These are phyloP conservation scores for Channallabes apus DNA, from an alignment of 2,797 vertebrate species.

Conservation along the genomic window DNA sequence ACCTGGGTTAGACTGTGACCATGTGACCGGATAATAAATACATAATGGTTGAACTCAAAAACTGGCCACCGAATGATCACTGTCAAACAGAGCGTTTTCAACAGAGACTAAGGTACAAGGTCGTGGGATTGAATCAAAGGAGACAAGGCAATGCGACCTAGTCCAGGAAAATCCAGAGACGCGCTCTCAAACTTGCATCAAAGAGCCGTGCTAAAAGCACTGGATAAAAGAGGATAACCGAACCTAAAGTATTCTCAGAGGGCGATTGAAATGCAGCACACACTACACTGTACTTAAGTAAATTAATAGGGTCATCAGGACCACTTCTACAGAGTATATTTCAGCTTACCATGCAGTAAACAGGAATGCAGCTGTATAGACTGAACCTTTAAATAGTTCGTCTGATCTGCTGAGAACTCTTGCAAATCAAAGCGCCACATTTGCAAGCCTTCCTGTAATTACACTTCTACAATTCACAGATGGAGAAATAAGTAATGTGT, in stretches of 20 bases:
- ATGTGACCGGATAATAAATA: slow-evolving; percentile 50
- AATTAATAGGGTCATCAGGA: slow-evolving; percentile 17
- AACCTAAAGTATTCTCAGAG: slow-evolving; percentile 23
- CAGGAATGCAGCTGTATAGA: slow-evolving; percentile 40
- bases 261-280: not conserved
- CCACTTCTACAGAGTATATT: slow-evolving; percentile 8
- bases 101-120: slow-evolving; percentile 12
- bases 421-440: slow-evolving; percentile 68
- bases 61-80: slow-evolving; percentile 34
- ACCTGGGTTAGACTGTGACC: slow-evolving; percentile 38
- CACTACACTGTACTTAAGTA: not conserved
- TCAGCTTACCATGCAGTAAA: slow-evolving; percentile 23
- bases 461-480: slow-evolving; percentile 46
- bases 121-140: slow-evolving; percentile 35
- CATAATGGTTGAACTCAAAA: slow-evolving; percentile 30
- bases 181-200: slow-evolving; percentile 27
- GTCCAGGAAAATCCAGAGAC: slow-evolving; percentile 11
- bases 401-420: slow-evolving; percentile 58
- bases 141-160: slow-evolving; percentile 9
- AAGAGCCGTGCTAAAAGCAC: slow-evolving; percentile 9
- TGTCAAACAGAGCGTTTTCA: slow-evolving; percentile 17
- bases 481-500: slow-evolving; percentile 48
- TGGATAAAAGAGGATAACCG: slow-evolving; percentile 27
- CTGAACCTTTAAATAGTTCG: slow-evolving; percentile 39
- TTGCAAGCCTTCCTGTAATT: slow-evolving; percentile 66